Evolutionary conservation across 2,113 vertebrate species (phyloP).

Genomic region (Petrocephalus microphthalmus): DNA sequence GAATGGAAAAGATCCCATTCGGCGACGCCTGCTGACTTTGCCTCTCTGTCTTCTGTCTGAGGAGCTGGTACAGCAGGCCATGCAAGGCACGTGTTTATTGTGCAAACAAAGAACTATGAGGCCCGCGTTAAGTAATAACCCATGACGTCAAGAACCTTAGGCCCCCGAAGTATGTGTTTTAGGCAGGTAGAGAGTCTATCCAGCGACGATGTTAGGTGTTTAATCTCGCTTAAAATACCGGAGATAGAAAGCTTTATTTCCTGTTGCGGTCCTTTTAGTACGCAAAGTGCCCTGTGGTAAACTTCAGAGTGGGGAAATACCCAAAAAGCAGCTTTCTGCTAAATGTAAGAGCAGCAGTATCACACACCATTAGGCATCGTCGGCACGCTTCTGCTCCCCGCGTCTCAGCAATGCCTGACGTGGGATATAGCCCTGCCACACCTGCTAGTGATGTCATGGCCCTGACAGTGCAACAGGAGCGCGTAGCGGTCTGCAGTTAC

Average conservation of each 20-base stretch:
- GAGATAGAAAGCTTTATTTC: not conserved
- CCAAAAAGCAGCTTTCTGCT: not conserved
- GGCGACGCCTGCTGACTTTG: not conserved
- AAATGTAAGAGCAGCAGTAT: constrained; percentile 28
- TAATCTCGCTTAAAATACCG: constrained; percentile 9
- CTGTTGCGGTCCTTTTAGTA: not conserved
- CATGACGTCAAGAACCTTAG: constrained; percentile 45
- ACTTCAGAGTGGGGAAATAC: not conserved
- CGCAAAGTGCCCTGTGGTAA: not conserved
- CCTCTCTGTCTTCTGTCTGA: constrained; percentile 26
- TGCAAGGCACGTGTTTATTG: constrained; percentile 45
- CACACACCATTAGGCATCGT: constrained; percentile 36
- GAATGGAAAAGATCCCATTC: not conserved
- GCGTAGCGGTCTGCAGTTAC: not conserved
- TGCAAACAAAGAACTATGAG: constrained; percentile 46
- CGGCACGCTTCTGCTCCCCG: constrained; percentile 19
- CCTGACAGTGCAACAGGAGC: not conserved
- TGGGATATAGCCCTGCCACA: constrained; percentile 11
- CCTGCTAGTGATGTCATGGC: constrained; percentile 13
- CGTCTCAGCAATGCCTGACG: not conserved
- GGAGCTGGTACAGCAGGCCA: constrained; percentile 31
- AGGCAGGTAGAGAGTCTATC: constrained; percentile 24
- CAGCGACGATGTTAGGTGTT: constrained; percentile 13
- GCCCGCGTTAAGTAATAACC: constrained; percentile 55
- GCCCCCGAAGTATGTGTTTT: constrained; percentile 38